Base-by-base conservation (phyloP, 2,113 vertebrate genomes). In the Neoarius graeffei region DNA sequence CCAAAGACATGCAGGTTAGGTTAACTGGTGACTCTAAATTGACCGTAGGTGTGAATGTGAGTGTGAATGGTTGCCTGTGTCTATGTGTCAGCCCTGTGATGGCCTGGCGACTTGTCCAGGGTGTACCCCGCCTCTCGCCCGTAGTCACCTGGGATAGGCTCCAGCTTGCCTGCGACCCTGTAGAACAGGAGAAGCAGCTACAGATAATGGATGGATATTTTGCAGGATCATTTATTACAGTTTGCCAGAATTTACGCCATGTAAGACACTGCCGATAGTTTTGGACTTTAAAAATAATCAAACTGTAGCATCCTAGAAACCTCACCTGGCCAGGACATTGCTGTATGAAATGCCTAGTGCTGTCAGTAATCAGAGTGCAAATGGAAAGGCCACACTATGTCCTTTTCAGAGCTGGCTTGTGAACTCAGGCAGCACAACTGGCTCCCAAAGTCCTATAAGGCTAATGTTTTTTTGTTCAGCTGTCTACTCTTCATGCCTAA, bases 351-450 rank as follows among this genome's bases (percentile, higher is more conserved):
- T 62, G 76, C 54, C 23, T 56, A 27, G 42, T 2, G 35, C 83
- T 80, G 79, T 90, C 89, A 50, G 77, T 81, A 84, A 84, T 79
- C 56, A 20, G n/a, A 87, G 87, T 69, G 82, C 76, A 85, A 88
- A 89, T 85, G 62, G 67, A 87, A 88, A 85, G 80, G 82, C 89
- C 77, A 79, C 17, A 50, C 81, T 71, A 30, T 86, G 81, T 88
- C 87, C 85, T 85, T 89, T 87, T 85, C 73, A 85, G 64, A 71
- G 62, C 74, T 56, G 79, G 81, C 87, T 82, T 85, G 83, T 85
- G 85, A 89, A 66, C 79, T 83, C 79, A 42, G 42, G 57, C 30
- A 86, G 85, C 84, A 48, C 85, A 82, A 83, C 77, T 59, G 50
- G 62, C 67, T 85, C 83, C 79, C 35, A 30, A 77, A 86, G 67